Base-by-base conservation (phyloP, 2,888 invertebrate genomes). In the Eupithecia subumbrata region DNA sequence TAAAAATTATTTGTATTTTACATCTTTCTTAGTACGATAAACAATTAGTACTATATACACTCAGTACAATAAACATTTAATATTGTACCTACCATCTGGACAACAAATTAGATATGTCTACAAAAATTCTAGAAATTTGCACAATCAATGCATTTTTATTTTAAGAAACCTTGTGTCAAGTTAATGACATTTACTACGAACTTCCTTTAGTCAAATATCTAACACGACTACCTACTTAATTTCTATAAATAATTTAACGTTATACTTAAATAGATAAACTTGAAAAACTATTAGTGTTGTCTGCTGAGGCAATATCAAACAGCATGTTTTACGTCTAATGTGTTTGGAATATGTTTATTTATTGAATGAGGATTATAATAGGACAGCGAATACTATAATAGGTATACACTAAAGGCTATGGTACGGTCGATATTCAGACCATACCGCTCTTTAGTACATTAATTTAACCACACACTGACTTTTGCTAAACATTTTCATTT, bases 191-290 rank as follows among this genome's bases (percentile, higher is more conserved):
- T 30, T n/a, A 34, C 30, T 34, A 64, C 64, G 16, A 18, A 18
- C 66, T 40, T 67, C 11, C 37, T n/a, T 67, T 40, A 40, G 22
- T 22, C n/a, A 40, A 4, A n/a, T 60, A 75, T 64, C 75, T 76
- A 76, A 69, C 76, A 40, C 52, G 37, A 76, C 69, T 73, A 73
- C 70, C 69, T 73, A 73, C 70, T 73, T 75, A 72, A 11, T 37
- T 34, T 66, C 30, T 34, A 34, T 66, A 16, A 66, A 66, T 66
- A n/a, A 30, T 34, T 34, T 37, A 56, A n/a, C 0, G 22, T 66
- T 37, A 40, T n/a, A 11, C 37, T 18, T 66, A 14, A 3, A 3
- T 66, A 16, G 3, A 16, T 37, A 9, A 66, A 66, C 11, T 37
- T 37, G 5, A 40, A 37, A 66, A 66, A 66, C 4, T 22, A 22